Evolutionary conservation across 2,797 vertebrate genomes (phyloP), one percentile per base, ranked within the genome.

Genomic region (Enteromius unitaeniatus): DNA sequence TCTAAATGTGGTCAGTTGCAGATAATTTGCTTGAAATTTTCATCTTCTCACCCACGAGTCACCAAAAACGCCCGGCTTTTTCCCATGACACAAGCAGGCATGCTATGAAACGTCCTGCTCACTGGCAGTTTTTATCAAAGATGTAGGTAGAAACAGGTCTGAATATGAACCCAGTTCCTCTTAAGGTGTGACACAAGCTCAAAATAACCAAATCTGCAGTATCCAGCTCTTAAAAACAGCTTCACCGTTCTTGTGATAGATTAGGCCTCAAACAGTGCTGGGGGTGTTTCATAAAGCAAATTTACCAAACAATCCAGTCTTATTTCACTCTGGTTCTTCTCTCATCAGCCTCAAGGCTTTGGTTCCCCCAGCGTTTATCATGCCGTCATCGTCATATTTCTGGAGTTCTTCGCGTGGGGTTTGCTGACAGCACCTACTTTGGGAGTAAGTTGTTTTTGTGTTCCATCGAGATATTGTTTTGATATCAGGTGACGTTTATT

Each of bases 351-450:
- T 88, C 96, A 97, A 94, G 96, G 96, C 89, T 95, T 97, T 84
- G 96, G 96, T 62, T 94, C 96, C 53, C 96, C 96, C 28, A 97
- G 96, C 88, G 95, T 97, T 79, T 97, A 97, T 91, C 96, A 97
- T 0, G 96, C 96, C 14, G 96, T 96, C 70, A 96, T 97, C 2
- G 96, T 97, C 87, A 96, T 97, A 91, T 97, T 97, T 90, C 90
- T 97, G 93, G 96, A 97, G 87, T 97, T 97, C 87, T 97, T 97
- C 89, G 96, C 96, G 0, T 97, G 96, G 96, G 96, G 96, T 86
- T 92, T 97, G 67, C 84, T 97, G 88, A 96, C 96, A 19, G 96
- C 96, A 1, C 96, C 96, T 45, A 97, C 96, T 3, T 91, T 97
- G 83, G 94, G 95, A 94, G 96, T 97, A 92, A 95, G 94, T 87